Conservation (phyloP, 2,888 invertebrate species). For the Zele albiditarsus region DNA sequence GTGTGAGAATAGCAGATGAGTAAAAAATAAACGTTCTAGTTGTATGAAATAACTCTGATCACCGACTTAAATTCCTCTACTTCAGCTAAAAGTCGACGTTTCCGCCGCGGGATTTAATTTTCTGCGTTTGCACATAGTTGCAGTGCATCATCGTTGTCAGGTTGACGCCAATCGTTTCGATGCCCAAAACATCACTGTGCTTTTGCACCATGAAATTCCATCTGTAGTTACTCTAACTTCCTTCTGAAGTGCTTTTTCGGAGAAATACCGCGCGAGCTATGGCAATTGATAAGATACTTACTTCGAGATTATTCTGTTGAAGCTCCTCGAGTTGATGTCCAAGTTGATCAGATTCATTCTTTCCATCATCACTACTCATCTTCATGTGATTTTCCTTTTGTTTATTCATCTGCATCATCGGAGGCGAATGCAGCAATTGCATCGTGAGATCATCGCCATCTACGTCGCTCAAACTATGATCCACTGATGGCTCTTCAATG, state of each 20-base stretch:
- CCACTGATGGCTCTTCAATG: slow-evolving; percentile 58
- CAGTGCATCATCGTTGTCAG: slow-evolving; percentile 25
- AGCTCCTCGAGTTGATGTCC: slow-evolving; percentile 65
- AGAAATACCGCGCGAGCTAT: not conserved
- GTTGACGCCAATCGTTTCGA: slow-evolving; percentile 35
- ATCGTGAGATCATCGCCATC: slow-evolving; percentile 58
- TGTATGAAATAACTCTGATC: slow-evolving; percentile 37
- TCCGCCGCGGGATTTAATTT: not conserved
- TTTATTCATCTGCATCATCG: slow-evolving; percentile 46
- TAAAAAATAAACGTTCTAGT: slow-evolving; percentile 31
- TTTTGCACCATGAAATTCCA: not conserved
- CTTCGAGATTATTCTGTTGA: slow-evolving; percentile 49
- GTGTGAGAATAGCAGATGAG: slow-evolving; percentile 26
- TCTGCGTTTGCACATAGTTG: slow-evolving; percentile 18
- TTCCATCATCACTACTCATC: slow-evolving; percentile 41
- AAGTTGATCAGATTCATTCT: slow-evolving; percentile 57
- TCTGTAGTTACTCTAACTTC: slow-evolving; percentile 20
- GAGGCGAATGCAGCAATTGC: slow-evolving; percentile 56
- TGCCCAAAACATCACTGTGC: slow-evolving; percentile 21
- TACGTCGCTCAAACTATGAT: slow-evolving; percentile 45
- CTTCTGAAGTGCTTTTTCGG: slow-evolving; percentile 11
- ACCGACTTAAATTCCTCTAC: slow-evolving; percentile 43
- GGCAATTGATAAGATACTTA: slow-evolving; percentile 39
- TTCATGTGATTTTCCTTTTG: slow-evolving; percentile 60
- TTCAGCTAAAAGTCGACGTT: slow-evolving; percentile 39